Evolutionary conservation across 1,140 invertebrate genomes (phyloP), one percentile per base, ranked within the genome.

Genomic region (Periplaneta americana): DNA sequence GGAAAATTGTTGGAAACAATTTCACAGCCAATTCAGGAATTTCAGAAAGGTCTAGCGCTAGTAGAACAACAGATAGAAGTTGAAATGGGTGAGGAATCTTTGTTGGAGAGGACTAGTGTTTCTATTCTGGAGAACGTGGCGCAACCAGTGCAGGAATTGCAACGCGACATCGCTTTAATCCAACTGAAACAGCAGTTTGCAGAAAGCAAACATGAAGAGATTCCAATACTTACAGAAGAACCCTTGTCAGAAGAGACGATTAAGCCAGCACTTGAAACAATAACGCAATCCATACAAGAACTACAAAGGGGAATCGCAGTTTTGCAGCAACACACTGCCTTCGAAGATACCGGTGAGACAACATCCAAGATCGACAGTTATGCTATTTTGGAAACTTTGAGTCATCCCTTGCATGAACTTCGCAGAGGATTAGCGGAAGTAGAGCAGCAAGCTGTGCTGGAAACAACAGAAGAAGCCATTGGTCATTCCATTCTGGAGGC

Each of bases 11-110:
- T 66, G n/a, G 22, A 28, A 66, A 66, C n/a, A 28, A 66, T n/a
- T 66, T 28, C n/a, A 4, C 48, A 66, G 11, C 48, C 48, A n/a
- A 28, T n/a, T 28, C 34, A 89, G 82, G 91, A 93, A 86, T 91
- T 94, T 35, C 90, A 93, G 83, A 90, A 88, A 48, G 90, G 92
- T 80, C 85, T 91, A 36, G 89, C 91, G 81, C 89, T 87, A 15
- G 84, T 90, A n/a, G 86, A 88, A 82, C 84, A 86, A 82, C 82
- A 87, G 79, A 84, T 85, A 57, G 76, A 34, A 2, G 11, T 78
- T 34, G 76, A 36, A 18, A 15, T 17, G 13, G 32, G 34, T 15
- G 28, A 32, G 22, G 32, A 33, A 34, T n/a, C 32, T 34, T n/a
- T 75, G 32, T 84, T 87, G 3, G 88, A 89, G 81, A 86, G 88